phyloP scores from a whole-genome alignment of 2,113 vertebrate species.

The Bambusicola thoracicus region DNA sequence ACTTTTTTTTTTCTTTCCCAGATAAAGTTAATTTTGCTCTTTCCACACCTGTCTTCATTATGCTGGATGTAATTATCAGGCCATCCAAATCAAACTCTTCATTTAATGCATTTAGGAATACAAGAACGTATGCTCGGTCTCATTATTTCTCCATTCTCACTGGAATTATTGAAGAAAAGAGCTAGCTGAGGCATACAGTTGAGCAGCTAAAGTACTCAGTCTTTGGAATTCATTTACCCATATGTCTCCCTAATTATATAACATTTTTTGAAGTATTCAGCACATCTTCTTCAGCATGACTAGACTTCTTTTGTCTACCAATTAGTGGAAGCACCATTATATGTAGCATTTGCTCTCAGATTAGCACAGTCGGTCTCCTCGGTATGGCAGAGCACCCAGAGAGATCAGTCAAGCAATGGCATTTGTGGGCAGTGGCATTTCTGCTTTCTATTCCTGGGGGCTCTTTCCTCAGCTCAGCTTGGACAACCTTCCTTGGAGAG shows the following conservation, averaged over 20 bases:
- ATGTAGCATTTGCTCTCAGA: background rate
- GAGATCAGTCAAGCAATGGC: background rate
- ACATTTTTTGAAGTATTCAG: background rate
- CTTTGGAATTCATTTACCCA: background rate
- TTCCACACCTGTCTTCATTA: background rate
- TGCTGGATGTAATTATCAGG: background rate
- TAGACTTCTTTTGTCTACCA: background rate
- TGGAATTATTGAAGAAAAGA: background rate
- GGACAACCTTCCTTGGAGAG: background rate
- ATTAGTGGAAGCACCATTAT: background rate
- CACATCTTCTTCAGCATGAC: background rate
- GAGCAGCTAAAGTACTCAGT: background rate
- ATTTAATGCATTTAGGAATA: background rate
- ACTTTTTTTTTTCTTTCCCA: background rate
- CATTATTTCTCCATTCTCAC: constrained; percentile 13
- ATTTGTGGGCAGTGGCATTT: background rate
- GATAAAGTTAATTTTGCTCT: background rate
- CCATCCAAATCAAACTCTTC: background rate
- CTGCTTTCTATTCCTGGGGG: background rate
- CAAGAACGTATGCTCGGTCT: background rate
- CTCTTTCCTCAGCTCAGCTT: background rate
- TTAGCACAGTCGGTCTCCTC: background rate
- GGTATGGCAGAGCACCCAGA: fast-evolving
- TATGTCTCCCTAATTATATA: background rate
- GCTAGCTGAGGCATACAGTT: background rate